A percentile compares a stretch with the other conserved stretches of the same genome.
phyloP scores from a whole-genome alignment of 2,888 invertebrate species.

The Cosmopolites sordidus region DNA sequence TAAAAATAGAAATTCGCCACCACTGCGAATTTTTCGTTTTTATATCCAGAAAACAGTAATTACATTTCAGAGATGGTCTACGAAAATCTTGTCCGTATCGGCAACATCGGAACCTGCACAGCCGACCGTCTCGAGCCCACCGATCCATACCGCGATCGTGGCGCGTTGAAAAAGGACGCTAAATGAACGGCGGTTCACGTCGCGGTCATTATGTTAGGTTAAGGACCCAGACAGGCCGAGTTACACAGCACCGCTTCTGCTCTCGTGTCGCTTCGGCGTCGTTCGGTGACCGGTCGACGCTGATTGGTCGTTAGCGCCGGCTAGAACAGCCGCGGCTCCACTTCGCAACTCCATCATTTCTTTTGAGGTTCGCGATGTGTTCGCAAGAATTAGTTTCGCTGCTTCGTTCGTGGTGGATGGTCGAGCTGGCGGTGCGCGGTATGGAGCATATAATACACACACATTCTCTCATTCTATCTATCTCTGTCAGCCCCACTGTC shows the following conservation, averaged over 20 bases:
- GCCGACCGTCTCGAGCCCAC: too few relatives aligned
- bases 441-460: too few relatives aligned
- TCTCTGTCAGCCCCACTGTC: too few relatives aligned
- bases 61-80: too few relatives aligned
- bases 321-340: conserved; percentile 26
- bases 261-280: conserved; percentile 23
- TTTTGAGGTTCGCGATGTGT: conserved; percentile 12
- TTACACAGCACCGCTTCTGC: conserved; percentile 36
- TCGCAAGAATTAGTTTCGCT: conserved; percentile 17
- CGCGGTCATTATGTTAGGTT: conserved; percentile 51
- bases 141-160: conserved; percentile 14
- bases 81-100: too few relatives aligned
- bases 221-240: conserved; percentile 51
- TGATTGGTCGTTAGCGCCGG: conserved; percentile 18
- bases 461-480: too few relatives aligned
- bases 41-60: too few relatives aligned
- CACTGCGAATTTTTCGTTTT: too few relatives aligned
- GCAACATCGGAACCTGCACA: too few relatives aligned
- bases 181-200: conserved; percentile 31
- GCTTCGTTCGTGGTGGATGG: conserved; percentile 7
- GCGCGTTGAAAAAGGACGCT: conserved; percentile 27
- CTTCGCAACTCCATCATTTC: conserved; percentile 24
- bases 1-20: too few relatives aligned
- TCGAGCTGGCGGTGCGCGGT: not conserved
- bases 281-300: conserved; percentile 20